These are phyloP conservation scores for Drosophila nikananu DNA, from an alignment of 1,140 invertebrate genomes.

Conservation along the genomic window DNA sequence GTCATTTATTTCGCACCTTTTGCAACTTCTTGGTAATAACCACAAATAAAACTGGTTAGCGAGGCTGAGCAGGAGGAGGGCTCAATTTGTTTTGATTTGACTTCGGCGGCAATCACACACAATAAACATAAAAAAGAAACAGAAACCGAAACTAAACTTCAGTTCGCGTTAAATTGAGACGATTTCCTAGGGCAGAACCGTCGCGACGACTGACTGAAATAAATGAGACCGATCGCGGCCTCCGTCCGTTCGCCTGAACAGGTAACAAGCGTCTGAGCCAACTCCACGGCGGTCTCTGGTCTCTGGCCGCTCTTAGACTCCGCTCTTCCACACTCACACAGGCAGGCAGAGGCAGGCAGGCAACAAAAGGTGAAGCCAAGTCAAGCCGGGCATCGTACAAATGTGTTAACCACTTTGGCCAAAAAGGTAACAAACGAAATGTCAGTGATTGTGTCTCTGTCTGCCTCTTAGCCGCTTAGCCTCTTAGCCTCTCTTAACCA, in stretches of 20 bases:
- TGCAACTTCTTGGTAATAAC: conserved; percentile 33
- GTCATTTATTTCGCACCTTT: conserved; percentile 46
- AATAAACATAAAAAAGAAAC: conserved; percentile 38
- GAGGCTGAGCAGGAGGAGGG: neutral
- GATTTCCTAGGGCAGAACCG: conserved; percentile 41
- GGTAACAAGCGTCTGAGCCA: conserved; percentile 61
- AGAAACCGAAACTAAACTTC: conserved; percentile 28
- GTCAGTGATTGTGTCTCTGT: conserved; percentile 24
- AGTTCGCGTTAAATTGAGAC: conserved; percentile 20
- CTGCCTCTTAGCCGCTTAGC: conserved; percentile 3
- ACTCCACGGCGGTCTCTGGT: neutral
- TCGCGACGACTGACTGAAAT: conserved; percentile 20
- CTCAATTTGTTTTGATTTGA: conserved; percentile 53
- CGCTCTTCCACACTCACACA: conserved; percentile 23
- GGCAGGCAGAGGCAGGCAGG: neutral
- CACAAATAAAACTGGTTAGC: conserved; percentile 31
- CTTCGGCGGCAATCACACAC: conserved; percentile 42
- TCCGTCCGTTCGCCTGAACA: conserved; percentile 68
- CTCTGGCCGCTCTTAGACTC: conserved; percentile 39
- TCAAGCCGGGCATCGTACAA: conserved; percentile 6
- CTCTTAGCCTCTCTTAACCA: conserved; percentile 32
- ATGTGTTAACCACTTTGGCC: conserved; percentile 32
- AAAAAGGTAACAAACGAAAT: conserved; percentile 44
- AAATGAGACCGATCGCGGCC: conserved; percentile 38
- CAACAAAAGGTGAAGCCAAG: conserved; percentile 17